phyloP scores from a whole-genome alignment of 2,113 vertebrate genomes.

The Anser brachyrhynchus region DNA sequence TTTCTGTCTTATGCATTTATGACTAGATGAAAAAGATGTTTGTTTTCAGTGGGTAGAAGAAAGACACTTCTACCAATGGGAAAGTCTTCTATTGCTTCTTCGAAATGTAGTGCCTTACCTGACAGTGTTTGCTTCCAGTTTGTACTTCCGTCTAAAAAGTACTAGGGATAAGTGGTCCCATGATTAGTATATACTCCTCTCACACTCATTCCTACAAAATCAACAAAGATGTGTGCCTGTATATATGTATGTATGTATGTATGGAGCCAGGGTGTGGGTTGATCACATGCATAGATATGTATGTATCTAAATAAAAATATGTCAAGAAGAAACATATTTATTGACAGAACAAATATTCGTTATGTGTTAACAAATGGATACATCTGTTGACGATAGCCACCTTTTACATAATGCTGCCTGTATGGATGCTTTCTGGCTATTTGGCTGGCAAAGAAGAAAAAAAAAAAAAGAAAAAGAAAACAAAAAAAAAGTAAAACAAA shows the following conservation, averaged over 20 bases:
- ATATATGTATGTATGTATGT: neutral
- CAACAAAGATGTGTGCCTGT: neutral
- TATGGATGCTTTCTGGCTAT: neutral
- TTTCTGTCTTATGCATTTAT: constrained; percentile 32
- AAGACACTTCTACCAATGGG: neutral
- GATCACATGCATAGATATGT: neutral
- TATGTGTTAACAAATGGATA: neutral
- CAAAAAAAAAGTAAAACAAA: neutral
- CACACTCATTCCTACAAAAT: neutral
- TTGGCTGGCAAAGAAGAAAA: neutral
- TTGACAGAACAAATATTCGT: neutral
- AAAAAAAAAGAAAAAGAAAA: neutral
- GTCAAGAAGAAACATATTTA: neutral
- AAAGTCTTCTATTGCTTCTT: neutral
- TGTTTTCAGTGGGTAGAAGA: neutral
- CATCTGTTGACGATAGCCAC: neutral
- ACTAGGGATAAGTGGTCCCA: neutral
- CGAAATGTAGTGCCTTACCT: neutral
- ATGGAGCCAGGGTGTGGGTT: neutral
- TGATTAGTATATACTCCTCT: neutral
- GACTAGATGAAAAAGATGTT: neutral
- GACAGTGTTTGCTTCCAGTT: neutral
- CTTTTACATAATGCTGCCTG: neutral
- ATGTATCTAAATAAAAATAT: neutral
- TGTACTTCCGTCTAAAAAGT: neutral